These are phyloP conservation scores for Ciconia maguari DNA, from an alignment of 2,113 vertebrate genomes.

Conservation along the genomic window DNA sequence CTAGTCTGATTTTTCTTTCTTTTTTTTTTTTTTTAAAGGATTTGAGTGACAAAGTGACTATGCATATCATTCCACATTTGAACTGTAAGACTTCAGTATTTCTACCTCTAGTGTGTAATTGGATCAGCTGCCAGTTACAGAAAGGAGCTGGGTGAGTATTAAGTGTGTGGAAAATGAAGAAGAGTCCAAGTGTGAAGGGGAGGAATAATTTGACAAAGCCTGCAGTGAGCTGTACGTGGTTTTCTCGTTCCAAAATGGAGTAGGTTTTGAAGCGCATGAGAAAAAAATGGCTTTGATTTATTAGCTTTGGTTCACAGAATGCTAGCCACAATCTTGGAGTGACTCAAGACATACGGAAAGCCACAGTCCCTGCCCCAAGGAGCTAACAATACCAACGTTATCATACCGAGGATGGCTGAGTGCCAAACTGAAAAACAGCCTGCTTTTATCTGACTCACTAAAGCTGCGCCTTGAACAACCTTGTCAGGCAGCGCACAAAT, in stretches of 20 bases:
- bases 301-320: constrained; percentile 47
- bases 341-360: background rate
- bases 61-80: constrained; percentile 57
- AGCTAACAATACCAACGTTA: background rate
- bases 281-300: constrained; percentile 44
- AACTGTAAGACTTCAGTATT: constrained; percentile 50
- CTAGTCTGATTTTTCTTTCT: background rate
- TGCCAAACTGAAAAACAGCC: background rate
- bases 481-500: background rate
- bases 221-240: constrained; percentile 44
- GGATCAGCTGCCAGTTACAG: constrained; percentile 52
- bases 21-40: background rate
- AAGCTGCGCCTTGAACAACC: background rate
- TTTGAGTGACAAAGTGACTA: constrained; percentile 48
- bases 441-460: background rate
- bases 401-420: background rate
- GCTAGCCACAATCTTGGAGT: constrained; percentile 13
- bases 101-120: constrained; percentile 56
- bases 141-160: constrained; percentile 55
- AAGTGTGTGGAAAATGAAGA: constrained; percentile 62
- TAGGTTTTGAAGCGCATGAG: constrained; percentile 48
- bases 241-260: constrained; percentile 49
- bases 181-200: constrained; percentile 64
- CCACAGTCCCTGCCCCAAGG: constrained; percentile 3
- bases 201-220: constrained; percentile 70